Evolutionary conservation across 2,888 invertebrate species (phyloP).

Genomic region (Lysandra coridon): DNA sequence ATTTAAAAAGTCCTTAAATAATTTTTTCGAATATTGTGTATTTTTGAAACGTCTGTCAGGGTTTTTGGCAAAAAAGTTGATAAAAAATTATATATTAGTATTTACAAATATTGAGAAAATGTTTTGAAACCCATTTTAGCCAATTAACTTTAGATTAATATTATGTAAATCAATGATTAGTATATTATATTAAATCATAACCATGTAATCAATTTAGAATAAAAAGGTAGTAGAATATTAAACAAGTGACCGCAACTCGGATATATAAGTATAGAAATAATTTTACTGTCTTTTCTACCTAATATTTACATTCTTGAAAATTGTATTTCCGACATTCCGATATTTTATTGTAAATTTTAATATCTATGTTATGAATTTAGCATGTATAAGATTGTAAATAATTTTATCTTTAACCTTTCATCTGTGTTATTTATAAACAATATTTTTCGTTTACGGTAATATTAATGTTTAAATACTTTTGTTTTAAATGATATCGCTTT

Average conservation of each 20-base stretch:
- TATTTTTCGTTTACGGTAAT: neutral
- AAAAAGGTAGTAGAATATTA: neutral
- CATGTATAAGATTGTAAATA: neutral
- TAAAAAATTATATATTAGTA: neutral
- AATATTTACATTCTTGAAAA: neutral
- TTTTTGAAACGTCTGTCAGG: neutral
- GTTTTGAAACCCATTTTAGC: neutral
- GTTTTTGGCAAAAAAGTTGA: neutral
- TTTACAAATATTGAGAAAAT: neutral
- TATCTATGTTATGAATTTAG: conserved; percentile 9
- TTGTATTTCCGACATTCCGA: neutral
- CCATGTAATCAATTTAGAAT: neutral
- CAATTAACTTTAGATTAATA: neutral
- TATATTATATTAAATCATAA: neutral
- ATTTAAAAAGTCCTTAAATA: neutral
- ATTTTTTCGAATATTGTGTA: neutral
- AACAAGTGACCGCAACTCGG: neutral
- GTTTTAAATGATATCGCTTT: neutral
- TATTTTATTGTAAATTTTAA: neutral
- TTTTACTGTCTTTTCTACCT: neutral
- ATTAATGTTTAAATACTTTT: neutral
- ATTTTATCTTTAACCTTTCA: neutral
- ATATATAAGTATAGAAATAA: neutral
- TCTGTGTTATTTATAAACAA: neutral
- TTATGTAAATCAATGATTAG: neutral